A percentile compares a stretch with the other conserved stretches of the same genome.
phyloP scores from a whole-genome alignment of 1,140 invertebrate genomes.

The Calephelis nemesis region DNA sequence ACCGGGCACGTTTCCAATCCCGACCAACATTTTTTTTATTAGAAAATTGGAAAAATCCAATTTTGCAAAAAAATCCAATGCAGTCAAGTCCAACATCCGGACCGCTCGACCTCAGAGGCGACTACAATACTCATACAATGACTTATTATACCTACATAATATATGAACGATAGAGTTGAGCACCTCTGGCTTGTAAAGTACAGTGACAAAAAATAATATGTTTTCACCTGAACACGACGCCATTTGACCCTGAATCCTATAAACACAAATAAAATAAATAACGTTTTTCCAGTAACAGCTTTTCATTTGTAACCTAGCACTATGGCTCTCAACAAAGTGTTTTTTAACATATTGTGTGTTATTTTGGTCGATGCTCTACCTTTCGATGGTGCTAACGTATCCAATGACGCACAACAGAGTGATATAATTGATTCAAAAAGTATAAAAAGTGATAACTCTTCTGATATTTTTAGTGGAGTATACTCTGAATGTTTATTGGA shows the following conservation, averaged over 20 bases:
- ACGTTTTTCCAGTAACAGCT: constrained; percentile 32
- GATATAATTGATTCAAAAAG: constrained; percentile 29
- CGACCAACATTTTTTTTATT: too few species aligned
- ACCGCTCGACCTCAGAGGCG: too few species aligned
- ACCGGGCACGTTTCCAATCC: too few species aligned
- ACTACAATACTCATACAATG: too few species aligned
- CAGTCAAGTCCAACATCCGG: too few species aligned
- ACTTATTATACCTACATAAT: too few species aligned
- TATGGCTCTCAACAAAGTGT: constrained; percentile 42
- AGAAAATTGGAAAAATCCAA: too few species aligned
- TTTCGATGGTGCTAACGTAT: constrained; percentile 24
- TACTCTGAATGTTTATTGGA: constrained; percentile 72
- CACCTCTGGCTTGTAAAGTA: constrained; percentile 12
- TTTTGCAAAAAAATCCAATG: too few species aligned
- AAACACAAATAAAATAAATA: constrained; percentile 57
- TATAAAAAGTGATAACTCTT: constrained; percentile 37
- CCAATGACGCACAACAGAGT: background rate
- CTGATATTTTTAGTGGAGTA: constrained; percentile 65
- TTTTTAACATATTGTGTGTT: constrained; percentile 33
- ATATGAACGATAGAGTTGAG: background rate
- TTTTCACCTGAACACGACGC: constrained; percentile 43
- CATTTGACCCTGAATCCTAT: constrained; percentile 48
- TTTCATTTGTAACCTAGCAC: constrained; percentile 49
- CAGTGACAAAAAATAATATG: constrained; percentile 38
- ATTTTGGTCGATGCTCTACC: constrained; percentile 35